Conservation (phyloP, 2,888 invertebrate genomes). For the Helobdella robusta region DNA sequence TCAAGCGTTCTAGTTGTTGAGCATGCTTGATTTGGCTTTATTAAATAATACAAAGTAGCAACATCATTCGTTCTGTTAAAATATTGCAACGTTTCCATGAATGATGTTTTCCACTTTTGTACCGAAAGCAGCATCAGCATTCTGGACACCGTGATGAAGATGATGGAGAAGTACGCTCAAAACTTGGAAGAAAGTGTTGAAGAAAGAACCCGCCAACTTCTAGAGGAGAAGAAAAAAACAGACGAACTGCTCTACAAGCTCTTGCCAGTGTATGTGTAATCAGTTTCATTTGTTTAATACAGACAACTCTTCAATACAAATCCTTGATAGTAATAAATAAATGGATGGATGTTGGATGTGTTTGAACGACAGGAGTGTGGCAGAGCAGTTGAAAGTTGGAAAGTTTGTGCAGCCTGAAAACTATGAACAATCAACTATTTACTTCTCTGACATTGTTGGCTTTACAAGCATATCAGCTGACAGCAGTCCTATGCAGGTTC, state of each 20-base stretch:
- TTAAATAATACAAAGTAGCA: background rate
- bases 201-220: slow-evolving; percentile 43
- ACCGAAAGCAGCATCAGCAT: slow-evolving; percentile 28
- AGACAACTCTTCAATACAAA: background rate
- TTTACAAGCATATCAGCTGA: slow-evolving; percentile 41
- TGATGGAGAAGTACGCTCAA: slow-evolving; percentile 45
- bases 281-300: no score
- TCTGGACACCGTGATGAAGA: slow-evolving; percentile 31
- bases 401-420: slow-evolving; percentile 43
- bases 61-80: background rate
- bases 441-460: slow-evolving; percentile 45
- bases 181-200: slow-evolving; percentile 43
- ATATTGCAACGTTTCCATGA: background rate
- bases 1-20: no score
- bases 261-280: slow-evolving; percentile 43
- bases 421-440: slow-evolving; percentile 43
- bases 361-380: slow-evolving; percentile 41
- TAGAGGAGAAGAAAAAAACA: slow-evolving; percentile 45
- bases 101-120: background rate
- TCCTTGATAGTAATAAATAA: background rate
- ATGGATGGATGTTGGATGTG: no score
- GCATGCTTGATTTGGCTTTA: no score
- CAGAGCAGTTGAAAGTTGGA: slow-evolving; percentile 44
- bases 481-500: slow-evolving; percentile 43
- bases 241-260: slow-evolving; percentile 43